Evolutionary conservation across 2,113 vertebrate species (phyloP), one percentile per base, ranked within the genome.

Genomic region (Pelmatolapia mariae): DNA sequence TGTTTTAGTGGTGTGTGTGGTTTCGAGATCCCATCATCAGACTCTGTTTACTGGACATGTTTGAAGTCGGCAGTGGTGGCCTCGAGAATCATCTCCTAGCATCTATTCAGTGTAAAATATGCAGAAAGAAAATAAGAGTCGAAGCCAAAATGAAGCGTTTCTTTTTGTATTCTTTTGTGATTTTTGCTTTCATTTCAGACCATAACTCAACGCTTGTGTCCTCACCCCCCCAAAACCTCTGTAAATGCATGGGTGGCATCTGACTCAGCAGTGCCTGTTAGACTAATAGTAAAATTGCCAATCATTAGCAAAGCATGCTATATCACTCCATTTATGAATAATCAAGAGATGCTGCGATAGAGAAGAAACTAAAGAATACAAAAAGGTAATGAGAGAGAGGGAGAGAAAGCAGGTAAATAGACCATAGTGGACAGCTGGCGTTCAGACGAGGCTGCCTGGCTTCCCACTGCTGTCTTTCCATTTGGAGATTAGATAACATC

Each of bases 401-500:
- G 3, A 59, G 45, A 78, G 73, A 82, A 83, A 89, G 82, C 73
- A 86, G 84, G 87, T 33, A 87, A 83, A 79, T 22, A 31, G 63
- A 63, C 57, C 47, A 68, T 56, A 88, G 61, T 61, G 89, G 87
- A 89, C 95, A 95, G 95, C 93, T 95, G 95, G 95, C 40, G 89
- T 43, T 89, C 90, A 84, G 82, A 43, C 56, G 80, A 88, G 90
- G 73, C 81, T 56, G 89, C 45, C 81, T 47, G 86, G 83, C 91
- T 90, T 91, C 92, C 81, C 82, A 13, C 89, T 85, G 86, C 71
- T 86, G 56, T 82, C 89, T 92, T 89, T 92, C 94, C 89, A 90
- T 87, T 90, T 56, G 26, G 80, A 59, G 31, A 54, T 83, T 47
- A 93, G 96, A 96, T 96, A 95, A 94, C 91, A 96, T 96, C 96